Base-by-base conservation (phyloP, 2,888 invertebrate species). In the Hirudinaria manillensis region DNA sequence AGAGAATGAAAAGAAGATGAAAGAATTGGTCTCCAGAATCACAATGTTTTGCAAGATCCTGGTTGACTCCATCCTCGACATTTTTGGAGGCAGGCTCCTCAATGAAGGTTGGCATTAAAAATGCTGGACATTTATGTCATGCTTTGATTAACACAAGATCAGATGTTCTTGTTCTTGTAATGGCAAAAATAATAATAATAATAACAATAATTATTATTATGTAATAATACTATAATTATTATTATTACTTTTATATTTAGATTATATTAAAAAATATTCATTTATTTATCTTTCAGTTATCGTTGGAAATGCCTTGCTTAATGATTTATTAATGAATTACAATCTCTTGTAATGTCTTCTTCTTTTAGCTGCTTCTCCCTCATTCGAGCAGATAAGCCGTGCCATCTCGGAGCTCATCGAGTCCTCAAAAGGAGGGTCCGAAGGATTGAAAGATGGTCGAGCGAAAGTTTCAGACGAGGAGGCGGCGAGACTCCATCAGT, bases 311-410 rank as follows among this genome's bases (percentile, higher is more conserved):
- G 34, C 19, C 21, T 13, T 10, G 13, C 67, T 67, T 19, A 32
- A 21, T 67, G 6, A 10, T 16, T 67, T 29, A 10, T 19, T 29
- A 27, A 65, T 7, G 6, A 29, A 29, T 65, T 29, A 27, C 24
- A n/a, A 16, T 16, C 10, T 45, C 45, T 16, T 10, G 13, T 10
- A 53, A 55, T 55, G 3, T 7, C 73, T 27, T 24, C 16, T 32
- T 45, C 10, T 75, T 79, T 53, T 81, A 86, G 87, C 86, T 76
- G 84, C 85, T 68, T 88, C 89, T 68, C 90, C 92, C 10, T 91
- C 92, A 77, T 93, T 92, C 84, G 90, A 90, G 72, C 90, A 91
- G 84, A 91, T 92, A 88, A 91, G 89, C 81, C 88, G 89, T 77
- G 90, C 91, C 81, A 88, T 93, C 73, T 88, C 90, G 79, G 84